Evolutionary conservation across 1,140 invertebrate species (phyloP).

Genomic region (Heterodera schachtii): DNA sequence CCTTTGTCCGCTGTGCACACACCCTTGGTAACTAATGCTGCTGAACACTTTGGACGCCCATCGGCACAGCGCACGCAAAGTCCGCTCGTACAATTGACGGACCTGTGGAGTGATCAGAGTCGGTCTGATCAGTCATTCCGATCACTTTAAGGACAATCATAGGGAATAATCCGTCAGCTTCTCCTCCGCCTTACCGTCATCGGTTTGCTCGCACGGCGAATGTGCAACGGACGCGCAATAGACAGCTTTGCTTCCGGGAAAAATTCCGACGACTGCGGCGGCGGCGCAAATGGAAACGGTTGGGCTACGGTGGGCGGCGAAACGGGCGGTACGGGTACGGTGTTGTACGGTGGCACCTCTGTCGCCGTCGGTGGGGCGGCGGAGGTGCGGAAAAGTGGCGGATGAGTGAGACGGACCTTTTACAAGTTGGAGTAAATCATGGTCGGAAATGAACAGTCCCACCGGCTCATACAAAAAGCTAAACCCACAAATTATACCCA

Average conservation of each 20-base stretch:
- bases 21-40: conserved; percentile 51
- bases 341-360: conserved; percentile 15
- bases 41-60: conserved; percentile 62
- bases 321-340: too few species aligned
- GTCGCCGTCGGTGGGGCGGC: neutral
- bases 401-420: neutral
- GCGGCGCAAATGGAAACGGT: neutral
- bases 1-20: conserved; percentile 55
- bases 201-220: neutral
- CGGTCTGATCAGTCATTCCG: neutral
- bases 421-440: too few species aligned
- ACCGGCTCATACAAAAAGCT: too few species aligned
- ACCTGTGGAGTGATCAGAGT: conserved; percentile 18
- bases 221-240: neutral
- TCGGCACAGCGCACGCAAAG: conserved; percentile 54
- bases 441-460: too few species aligned
- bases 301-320: neutral
- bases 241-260: neutral
- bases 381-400: neutral
- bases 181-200: conserved; percentile 1
- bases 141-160: neutral
- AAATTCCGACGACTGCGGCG: neutral
- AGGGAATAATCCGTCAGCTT: neutral
- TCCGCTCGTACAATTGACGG: conserved; percentile 60
- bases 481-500: too few species aligned